Percentiles rank a stretch among this genome's conserved stretches.
Conservation (phyloP, 1,140 invertebrate genomes). For the Elymnias hypermnestra region DNA sequence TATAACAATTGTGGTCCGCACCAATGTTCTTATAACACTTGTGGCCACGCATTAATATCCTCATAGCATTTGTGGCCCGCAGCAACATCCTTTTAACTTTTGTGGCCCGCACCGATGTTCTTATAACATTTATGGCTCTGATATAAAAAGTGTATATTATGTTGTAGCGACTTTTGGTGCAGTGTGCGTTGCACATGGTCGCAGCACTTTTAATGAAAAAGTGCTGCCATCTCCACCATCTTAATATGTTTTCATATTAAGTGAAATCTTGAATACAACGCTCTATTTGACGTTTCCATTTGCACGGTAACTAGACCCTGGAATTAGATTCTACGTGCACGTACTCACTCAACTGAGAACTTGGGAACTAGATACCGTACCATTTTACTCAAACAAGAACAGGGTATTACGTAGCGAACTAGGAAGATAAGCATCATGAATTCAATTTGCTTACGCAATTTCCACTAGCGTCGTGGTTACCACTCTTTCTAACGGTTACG, state of each 20-base stretch:
- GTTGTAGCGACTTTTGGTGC: too few species aligned
- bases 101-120: too few species aligned
- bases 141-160: too few species aligned
- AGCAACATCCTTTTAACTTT: too few species aligned
- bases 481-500: neutral
- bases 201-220: too few species aligned
- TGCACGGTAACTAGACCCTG: slow-evolving; percentile 25
- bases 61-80: too few species aligned
- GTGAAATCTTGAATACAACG: slow-evolving; percentile 25
- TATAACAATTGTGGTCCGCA: too few species aligned
- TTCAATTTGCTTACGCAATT: slow-evolving; percentile 6
- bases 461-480: neutral
- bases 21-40: too few species aligned
- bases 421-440: slow-evolving; percentile 6
- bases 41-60: too few species aligned
- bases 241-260: slow-evolving; percentile 13
- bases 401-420: neutral
- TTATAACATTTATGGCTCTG: too few species aligned
- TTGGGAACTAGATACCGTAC: slow-evolving; percentile 22
- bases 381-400: slow-evolving; percentile 8
- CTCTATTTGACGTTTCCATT: slow-evolving; percentile 28
- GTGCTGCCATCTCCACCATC: too few species aligned
- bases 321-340: slow-evolving; percentile 22
- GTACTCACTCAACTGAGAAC: slow-evolving; percentile 25
- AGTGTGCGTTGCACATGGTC: too few species aligned